Conservation (phyloP, 2,888 invertebrate species). For the Nemotelus nigrinus region DNA sequence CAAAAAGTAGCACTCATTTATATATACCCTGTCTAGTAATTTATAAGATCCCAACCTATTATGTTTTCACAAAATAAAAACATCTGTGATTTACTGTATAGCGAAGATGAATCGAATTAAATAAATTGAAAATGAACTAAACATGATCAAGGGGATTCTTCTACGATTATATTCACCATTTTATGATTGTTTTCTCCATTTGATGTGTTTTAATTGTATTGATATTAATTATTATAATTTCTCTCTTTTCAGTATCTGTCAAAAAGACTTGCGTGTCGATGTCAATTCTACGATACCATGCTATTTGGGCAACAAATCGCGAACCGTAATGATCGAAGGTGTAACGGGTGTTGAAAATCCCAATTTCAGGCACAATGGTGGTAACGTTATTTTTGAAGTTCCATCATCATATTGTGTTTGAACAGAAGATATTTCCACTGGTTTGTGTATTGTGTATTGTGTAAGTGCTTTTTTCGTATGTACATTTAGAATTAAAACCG, state of each 20-base stretch:
- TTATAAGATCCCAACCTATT: too few species aligned
- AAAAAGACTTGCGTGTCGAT: conserved; percentile 76
- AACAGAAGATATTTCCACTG: conserved; percentile 2
- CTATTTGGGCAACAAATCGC: conserved; percentile 84
- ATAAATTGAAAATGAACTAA: too few species aligned
- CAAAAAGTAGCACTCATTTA: too few species aligned
- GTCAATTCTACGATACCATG: conserved; percentile 81
- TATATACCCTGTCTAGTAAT: too few species aligned
- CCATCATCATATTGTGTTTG: conserved; percentile 63
- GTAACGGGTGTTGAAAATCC: conserved; percentile 61
- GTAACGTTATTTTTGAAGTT: conserved; percentile 63
- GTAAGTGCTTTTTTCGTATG: not conserved
- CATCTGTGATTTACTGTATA: too few species aligned
- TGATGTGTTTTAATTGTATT: too few species aligned
- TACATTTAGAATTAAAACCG: not conserved
- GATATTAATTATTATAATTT: conserved; percentile 6
- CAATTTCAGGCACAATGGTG: conserved; percentile 60
- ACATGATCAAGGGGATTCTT: too few species aligned
- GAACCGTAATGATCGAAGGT: conserved; percentile 62
- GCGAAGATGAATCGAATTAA: too few species aligned
- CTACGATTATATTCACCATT: too few species aligned
- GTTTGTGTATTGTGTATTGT: not conserved
- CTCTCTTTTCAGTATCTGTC: conserved; percentile 70
- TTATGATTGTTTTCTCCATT: conserved; percentile 34
- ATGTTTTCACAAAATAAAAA: too few species aligned